Percentiles rank a stretch among this genome's conserved stretches.
Evolutionary conservation across 2,797 vertebrate genomes (phyloP).

Genomic region (Margarornis squamiger): DNA sequence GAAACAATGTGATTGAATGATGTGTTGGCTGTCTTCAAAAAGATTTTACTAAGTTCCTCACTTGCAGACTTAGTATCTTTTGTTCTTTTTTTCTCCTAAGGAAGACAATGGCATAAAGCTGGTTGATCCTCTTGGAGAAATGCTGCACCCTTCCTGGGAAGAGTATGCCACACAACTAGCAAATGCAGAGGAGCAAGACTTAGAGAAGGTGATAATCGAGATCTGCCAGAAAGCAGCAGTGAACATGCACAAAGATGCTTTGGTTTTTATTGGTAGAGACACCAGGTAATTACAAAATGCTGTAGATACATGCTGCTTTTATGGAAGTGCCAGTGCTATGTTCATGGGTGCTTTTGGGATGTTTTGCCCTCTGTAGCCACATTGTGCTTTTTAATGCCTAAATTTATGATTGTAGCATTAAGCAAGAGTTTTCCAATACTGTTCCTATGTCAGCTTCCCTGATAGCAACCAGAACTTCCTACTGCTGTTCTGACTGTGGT

Average conservation of each 20-base stretch:
- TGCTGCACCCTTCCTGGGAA: conserved; percentile 91
- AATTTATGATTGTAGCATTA: background rate
- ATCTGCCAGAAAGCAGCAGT: conserved; percentile 84
- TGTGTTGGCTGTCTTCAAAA: background rate
- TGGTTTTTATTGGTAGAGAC: conserved; percentile 88
- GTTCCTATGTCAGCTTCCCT: background rate
- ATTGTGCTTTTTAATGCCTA: background rate
- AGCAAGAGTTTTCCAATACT: background rate
- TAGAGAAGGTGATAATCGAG: conserved; percentile 76
- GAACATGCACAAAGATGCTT: conserved; percentile 79
- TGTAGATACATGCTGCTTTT: background rate
- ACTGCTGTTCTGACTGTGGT: background rate
- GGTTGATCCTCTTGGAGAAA: conserved; percentile 93
- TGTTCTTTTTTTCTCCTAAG: conserved; percentile 60
- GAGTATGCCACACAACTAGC: conserved; percentile 87
- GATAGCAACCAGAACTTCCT: background rate
- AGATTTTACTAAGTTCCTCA: background rate
- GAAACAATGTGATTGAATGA: background rate
- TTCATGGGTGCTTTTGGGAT: background rate
- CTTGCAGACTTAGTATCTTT: background rate
- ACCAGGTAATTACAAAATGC: conserved; percentile 82
- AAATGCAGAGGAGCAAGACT: conserved; percentile 86
- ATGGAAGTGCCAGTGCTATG: background rate
- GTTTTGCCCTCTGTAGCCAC: background rate
- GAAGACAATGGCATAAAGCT: conserved; percentile 96